Evolutionary conservation across 2,797 vertebrate genomes (phyloP).

Genomic region (Arctocebus calabarensis): DNA sequence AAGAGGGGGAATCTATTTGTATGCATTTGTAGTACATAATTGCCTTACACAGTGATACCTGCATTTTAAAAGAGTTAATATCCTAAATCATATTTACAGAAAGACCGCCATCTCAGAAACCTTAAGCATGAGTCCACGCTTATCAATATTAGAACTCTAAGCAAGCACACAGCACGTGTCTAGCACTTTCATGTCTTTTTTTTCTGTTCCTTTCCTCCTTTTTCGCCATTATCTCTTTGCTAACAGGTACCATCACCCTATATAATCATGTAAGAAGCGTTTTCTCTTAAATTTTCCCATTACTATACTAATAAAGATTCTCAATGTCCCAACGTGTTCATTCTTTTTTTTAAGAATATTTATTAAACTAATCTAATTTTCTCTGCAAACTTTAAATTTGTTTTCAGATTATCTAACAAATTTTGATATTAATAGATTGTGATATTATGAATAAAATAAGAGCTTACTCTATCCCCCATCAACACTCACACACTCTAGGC

Average conservation of each 20-base stretch:
- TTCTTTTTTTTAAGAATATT: background rate
- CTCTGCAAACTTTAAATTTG: background rate
- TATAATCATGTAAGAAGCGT: background rate
- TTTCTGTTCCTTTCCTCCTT: background rate
- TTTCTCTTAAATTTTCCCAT: conserved; percentile 13
- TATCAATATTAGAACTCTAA: background rate
- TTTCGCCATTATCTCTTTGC: background rate
- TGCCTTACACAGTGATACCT: background rate
- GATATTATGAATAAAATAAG: background rate
- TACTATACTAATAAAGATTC: background rate
- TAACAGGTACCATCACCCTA: background rate
- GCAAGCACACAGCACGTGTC: background rate
- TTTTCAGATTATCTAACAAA: background rate
- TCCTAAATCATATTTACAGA: background rate
- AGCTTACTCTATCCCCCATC: background rate
- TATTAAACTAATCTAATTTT: conserved; percentile 1
- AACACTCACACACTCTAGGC: background rate
- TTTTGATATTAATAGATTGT: background rate
- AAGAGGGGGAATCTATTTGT: background rate
- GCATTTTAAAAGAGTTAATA: background rate
- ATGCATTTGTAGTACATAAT: background rate
- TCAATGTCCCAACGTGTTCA: background rate
- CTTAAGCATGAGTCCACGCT: background rate
- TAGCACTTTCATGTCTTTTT: background rate
- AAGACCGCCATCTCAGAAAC: background rate